Evolutionary conservation across 2,888 invertebrate genomes (phyloP), one percentile per base, ranked within the genome.

Genomic region (Sinotaia quadrata): DNA sequence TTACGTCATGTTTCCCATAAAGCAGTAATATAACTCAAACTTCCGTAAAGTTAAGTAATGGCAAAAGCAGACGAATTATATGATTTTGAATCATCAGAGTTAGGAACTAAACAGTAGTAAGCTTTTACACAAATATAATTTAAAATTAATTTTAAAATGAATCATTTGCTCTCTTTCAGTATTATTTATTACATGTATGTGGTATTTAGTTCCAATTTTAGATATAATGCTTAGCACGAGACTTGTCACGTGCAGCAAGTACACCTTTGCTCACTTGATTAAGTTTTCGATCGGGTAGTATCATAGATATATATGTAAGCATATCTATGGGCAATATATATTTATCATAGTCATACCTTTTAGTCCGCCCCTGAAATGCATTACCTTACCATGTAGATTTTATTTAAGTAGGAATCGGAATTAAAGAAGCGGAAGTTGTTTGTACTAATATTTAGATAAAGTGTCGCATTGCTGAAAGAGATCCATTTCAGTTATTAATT

Each of bases 31-130:
- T 68, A 67, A 60, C 27, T 69, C 56, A 63, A 67, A 36, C 59
- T 69, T 47, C 62, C 41, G 31, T 18, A 29, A 37, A 44, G 21
- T n/a, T 52, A 15, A 56, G 56, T 36, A 21, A 65, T 65, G 65
- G 65, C 54, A 65, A 65, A 65, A 54, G 65, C 65, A 54, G 72
- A 75, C 24, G 71, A 71, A 67, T 76, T 77, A 36, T 70, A 75
- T 59, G 85, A 85, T 69, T 82, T 86, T 73, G 74, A 76, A 18
- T 76, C 84, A 54, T 85, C 85, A 15, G 72, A 78, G 68, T 73
- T 85, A n/a, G 86, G 86, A 62, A 85, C 86, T 27, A 84, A 83
- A 69, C 77, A 84, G 74, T 84, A 82, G 86, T 86, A 81, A 72
- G 75, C 62, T 12, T 12, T 24, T 34, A 57, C 31, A 2, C 2